Evolutionary conservation across 2,888 invertebrate species (phyloP), one percentile per base, ranked within the genome.

Genomic region (Sipha maydis): DNA sequence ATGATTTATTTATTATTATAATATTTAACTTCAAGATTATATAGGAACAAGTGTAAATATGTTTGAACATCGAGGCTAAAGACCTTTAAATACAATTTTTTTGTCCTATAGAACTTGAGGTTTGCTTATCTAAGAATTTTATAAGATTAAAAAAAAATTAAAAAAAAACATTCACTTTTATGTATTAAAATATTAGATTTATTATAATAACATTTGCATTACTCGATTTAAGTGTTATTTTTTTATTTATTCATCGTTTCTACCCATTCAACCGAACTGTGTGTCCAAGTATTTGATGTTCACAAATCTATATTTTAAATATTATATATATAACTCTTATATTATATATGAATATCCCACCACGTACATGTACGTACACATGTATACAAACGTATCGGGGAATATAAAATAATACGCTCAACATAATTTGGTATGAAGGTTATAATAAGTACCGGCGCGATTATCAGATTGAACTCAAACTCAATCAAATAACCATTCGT

Each of bases 391-490:
- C 14, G 56, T 61, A 56, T 56, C 17, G 34, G 31, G 25, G 34
- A 56, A 48, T 3, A n/a, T 48, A 78, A 54, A 83, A 73, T 48
- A 31, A 83, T 25, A 21, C 19, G 71, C 41, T 54, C 31, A 31
- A 54, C 4, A 73, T 75, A 21, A 8, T 7, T 80, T 71, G 31
- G 31, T 54, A 54, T 71, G 71, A 73, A 83, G 83, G 83, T 83
- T 83, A 71, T 71, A 54, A 41, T 25, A 61, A 61, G 61, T 61
- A 61, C 21, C 21, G 3, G 14, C 31, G 25, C 71, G 31, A 34
- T 54, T 54, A 71, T 73, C 31, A 31, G 71, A 83, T 83, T 54
- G 71, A 71, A 83, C 54, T 25, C 8, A 48, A 83, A 71, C 71
- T 31, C 28, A 71, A 80, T 80, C 38, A 41, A n/a, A 67, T 67